Percentiles rank a stretch among this genome's conserved stretches.
Conservation (phyloP, 2,888 invertebrate genomes). For the Corbicula japonica region DNA sequence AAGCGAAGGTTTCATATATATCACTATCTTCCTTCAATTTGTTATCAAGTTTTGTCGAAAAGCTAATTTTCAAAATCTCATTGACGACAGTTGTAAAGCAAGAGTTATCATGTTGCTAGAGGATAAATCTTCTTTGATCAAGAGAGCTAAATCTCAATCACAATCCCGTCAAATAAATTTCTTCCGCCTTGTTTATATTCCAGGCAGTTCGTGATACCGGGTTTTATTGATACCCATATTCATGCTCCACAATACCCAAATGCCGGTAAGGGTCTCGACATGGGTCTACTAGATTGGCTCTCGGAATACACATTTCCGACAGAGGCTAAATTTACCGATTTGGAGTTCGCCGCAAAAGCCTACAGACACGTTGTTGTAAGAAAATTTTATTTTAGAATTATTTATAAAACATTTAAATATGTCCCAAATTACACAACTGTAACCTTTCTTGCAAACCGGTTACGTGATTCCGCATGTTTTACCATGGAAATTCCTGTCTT, state of each 20-base stretch:
- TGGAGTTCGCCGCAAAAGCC: conserved; percentile 90
- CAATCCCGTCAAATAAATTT: background rate
- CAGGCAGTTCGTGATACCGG: conserved; percentile 92
- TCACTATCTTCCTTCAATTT: background rate
- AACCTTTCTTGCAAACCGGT: too few species aligned
- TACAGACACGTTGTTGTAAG: conserved; percentile 93
- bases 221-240: conserved; percentile 95
- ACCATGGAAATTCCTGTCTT: too few species aligned
- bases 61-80: background rate
- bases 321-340: conserved; percentile 91
- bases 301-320: conserved; percentile 94
- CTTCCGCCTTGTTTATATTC: background rate
- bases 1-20: too few species aligned
- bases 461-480: too few species aligned
- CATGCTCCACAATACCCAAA: conserved; percentile 97
- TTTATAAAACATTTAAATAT: too few species aligned
- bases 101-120: background rate
- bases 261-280: conserved; percentile 93
- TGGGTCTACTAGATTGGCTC: conserved; percentile 94
- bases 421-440: too few species aligned
- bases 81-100: background rate
- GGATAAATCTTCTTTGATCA: background rate
- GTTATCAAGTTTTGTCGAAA: background rate
- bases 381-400: too few species aligned
- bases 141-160: background rate